Percentiles rank a stretch among this genome's conserved stretches.
Evolutionary conservation across 2,888 invertebrate genomes (phyloP).

Genomic region (Aspidiotus rigidus): DNA sequence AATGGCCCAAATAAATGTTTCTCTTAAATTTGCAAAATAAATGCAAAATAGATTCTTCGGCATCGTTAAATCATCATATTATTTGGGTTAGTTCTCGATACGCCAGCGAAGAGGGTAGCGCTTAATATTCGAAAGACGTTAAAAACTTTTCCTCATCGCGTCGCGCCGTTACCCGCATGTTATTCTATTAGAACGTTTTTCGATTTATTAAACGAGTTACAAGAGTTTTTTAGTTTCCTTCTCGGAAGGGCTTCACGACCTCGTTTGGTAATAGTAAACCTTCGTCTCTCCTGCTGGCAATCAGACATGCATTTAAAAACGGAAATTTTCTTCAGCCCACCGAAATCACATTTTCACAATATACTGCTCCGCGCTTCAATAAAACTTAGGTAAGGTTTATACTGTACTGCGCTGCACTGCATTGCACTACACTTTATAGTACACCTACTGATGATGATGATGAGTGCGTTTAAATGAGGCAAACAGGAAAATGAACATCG

Average conservation of each 20-base stretch:
- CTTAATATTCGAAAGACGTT: slow-evolving; percentile 24
- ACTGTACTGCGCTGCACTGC: too few species aligned
- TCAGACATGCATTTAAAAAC: slow-evolving; percentile 3
- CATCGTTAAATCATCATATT: slow-evolving; percentile 26
- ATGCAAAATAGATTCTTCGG: slow-evolving; percentile 28
- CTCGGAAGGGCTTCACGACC: background rate
- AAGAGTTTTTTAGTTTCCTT: slow-evolving; percentile 4
- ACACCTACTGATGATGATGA: too few species aligned
- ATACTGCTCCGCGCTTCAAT: too few species aligned
- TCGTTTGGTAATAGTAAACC: background rate
- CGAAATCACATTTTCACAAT: too few species aligned
- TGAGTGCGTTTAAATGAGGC: too few species aligned
- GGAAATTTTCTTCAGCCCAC: background rate
- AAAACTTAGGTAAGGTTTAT: too few species aligned
- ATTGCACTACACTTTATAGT: too few species aligned
- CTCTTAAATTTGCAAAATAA: slow-evolving; percentile 26
- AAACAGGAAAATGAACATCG: too few species aligned
- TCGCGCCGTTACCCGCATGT: background rate
- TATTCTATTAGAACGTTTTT: slow-evolving; percentile 22
- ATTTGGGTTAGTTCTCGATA: slow-evolving; percentile 10
- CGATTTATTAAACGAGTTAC: slow-evolving; percentile 10
- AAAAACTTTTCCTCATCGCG: background rate
- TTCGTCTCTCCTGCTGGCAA: slow-evolving; percentile 4
- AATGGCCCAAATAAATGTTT: slow-evolving; percentile 28
- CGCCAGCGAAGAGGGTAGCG: background rate